These are phyloP conservation scores for Resseliella maxima DNA, from an alignment of 2,888 invertebrate genomes.

Conservation along the genomic window DNA sequence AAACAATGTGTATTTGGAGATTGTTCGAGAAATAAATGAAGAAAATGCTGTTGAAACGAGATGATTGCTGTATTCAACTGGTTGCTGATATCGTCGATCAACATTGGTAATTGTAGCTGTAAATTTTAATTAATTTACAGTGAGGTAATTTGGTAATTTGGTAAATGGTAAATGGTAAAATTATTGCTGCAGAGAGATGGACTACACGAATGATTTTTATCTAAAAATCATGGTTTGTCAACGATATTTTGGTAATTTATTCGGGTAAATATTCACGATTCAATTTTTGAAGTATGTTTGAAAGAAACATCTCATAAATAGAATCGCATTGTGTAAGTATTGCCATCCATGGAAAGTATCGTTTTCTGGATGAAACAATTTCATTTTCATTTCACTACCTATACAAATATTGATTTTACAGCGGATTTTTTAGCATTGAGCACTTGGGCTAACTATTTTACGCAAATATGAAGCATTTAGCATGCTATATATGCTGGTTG, in stretches of 20 bases:
- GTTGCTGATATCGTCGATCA: background rate
- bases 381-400: slow-evolving; percentile 59
- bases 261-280: background rate
- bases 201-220: background rate
- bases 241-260: too few relatives aligned
- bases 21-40: background rate
- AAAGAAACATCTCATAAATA: background rate
- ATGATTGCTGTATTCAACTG: background rate
- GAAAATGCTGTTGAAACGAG: background rate
- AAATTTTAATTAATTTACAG: slow-evolving; percentile 62
- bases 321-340: slow-evolving; percentile 67
- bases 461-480: slow-evolving; percentile 3
- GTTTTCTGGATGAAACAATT: slow-evolving; percentile 67
- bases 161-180: background rate
- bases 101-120: slow-evolving; percentile 62
- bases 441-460: slow-evolving; percentile 57
- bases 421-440: background rate
- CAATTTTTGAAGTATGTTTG: background rate
- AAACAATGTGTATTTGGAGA: background rate
- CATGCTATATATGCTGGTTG: background rate
- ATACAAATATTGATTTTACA: slow-evolving; percentile 7
- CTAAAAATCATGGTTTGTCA: background rate
- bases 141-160: slow-evolving; percentile 62
- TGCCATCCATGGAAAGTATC: slow-evolving; percentile 71
- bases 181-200: too few relatives aligned